phyloP scores from a whole-genome alignment of 2,113 vertebrate species.

The Chaetops frenatus region DNA sequence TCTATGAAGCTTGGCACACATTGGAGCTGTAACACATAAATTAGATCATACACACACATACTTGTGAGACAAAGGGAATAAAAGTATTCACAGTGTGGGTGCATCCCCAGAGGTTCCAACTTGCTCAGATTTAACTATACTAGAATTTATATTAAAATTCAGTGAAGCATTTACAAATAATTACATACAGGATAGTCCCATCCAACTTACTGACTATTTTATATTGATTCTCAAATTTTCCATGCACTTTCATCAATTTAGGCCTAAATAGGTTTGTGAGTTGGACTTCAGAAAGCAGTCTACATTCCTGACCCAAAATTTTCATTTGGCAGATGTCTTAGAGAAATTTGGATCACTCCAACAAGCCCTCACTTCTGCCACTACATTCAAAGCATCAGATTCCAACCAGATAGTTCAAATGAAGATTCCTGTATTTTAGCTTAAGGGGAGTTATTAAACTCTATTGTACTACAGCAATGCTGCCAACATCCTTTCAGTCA shows the following conservation, averaged over 20 bases:
- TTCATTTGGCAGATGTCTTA: not conserved
- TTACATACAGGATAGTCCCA: not conserved
- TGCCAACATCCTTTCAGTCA: not conserved
- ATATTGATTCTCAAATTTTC: not conserved
- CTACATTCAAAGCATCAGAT: not conserved
- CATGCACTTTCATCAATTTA: not conserved
- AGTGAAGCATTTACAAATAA: not conserved
- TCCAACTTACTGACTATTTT: not conserved
- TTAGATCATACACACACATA: not conserved
- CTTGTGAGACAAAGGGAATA: not conserved
- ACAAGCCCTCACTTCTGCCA: not conserved
- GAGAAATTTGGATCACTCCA: not conserved
- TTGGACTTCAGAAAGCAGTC: not conserved
- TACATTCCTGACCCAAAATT: not conserved
- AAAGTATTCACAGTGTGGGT: not conserved
- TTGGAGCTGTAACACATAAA: conserved; percentile 28
- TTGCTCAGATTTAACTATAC: not conserved
- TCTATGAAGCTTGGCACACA: conserved; percentile 60
- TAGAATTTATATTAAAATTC: not conserved
- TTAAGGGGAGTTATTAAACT: not conserved
- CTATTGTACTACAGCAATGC: not conserved
- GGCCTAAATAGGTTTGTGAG: not conserved
- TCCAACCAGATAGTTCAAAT: fast-evolving
- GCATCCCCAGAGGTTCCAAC: not conserved
- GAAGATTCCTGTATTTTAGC: not conserved